Percentiles rank a stretch among this genome's conserved stretches.
phyloP scores from a whole-genome alignment of 2,113 vertebrate species.

The Ceyx margarethae region DNA sequence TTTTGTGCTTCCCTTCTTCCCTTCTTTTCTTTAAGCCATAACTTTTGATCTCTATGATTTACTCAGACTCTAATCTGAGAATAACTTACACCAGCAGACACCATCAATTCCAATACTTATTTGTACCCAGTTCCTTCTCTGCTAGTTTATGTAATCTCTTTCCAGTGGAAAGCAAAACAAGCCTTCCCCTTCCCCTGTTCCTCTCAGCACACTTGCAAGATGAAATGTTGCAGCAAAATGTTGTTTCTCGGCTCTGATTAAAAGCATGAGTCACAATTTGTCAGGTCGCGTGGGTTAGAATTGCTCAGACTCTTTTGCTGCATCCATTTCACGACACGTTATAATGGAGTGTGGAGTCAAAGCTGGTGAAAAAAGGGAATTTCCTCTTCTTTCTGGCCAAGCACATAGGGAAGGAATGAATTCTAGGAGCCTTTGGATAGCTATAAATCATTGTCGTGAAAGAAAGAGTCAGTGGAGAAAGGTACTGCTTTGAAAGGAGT shows the following conservation, averaged over 20 bases:
- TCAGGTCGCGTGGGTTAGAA: not conserved
- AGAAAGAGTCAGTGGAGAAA: not conserved
- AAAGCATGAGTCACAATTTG: conserved; percentile 56
- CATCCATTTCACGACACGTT: conserved; percentile 4
- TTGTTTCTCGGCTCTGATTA: conserved; percentile 48
- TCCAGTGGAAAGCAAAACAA: conserved; percentile 12
- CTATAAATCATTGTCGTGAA: not conserved
- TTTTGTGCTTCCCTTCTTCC: not conserved
- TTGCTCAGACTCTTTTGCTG: not conserved
- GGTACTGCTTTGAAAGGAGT: not conserved
- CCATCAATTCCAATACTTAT: not conserved
- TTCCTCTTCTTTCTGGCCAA: not conserved
- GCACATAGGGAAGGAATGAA: not conserved
- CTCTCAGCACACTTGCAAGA: not conserved
- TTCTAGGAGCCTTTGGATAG: not conserved
- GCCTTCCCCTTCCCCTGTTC: not conserved
- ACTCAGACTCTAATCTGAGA: not conserved
- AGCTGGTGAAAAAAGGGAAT: conserved; percentile 2
- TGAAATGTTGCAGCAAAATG: conserved; percentile 18
- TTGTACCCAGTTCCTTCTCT: not conserved
- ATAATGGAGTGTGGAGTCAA: not conserved
- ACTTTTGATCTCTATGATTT: not conserved
- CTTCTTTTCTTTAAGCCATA: not conserved
- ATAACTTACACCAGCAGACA: not conserved
- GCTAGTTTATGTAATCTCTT: not conserved